Percentiles rank a stretch among this genome's conserved stretches.
Conservation (phyloP, 2,797 vertebrate genomes). For the Chrysocyon brachyurus region DNA sequence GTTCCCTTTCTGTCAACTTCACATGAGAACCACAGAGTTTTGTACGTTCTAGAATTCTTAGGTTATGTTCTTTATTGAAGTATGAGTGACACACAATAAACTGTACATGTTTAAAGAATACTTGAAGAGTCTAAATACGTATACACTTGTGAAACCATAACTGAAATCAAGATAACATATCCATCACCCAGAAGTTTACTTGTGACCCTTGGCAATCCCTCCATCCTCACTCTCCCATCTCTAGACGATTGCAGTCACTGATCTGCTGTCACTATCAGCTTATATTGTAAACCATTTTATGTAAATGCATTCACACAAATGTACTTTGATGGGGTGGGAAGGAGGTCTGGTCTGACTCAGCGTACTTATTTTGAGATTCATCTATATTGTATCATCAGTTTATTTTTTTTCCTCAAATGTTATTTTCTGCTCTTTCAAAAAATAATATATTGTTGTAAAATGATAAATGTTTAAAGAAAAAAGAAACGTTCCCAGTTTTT, state of each 20-base stretch:
- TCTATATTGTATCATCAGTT: background rate
- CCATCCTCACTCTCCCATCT: background rate
- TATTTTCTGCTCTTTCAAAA: constrained; percentile 19
- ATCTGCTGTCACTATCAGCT: constrained; percentile 1
- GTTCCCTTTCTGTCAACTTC: background rate
- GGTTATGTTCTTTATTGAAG: background rate
- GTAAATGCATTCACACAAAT: background rate
- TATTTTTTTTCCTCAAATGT: constrained; percentile 2
- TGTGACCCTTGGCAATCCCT: background rate
- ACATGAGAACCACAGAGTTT: background rate
- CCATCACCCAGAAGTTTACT: background rate
- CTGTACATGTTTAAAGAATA: background rate
- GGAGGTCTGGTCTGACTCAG: background rate
- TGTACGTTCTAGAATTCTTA: constrained; percentile 7
- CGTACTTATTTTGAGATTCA: constrained; percentile 44
- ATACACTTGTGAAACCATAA: background rate
- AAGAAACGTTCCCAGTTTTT: background rate
- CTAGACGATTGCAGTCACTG: background rate
- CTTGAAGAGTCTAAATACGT: background rate
- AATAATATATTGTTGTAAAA: background rate
- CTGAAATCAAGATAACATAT: background rate
- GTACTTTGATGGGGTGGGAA: background rate
- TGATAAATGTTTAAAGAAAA: background rate
- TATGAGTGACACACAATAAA: background rate
- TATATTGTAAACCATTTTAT: constrained; percentile 38